Conservation (phyloP, 2,113 vertebrate genomes). For the Sigmodon hispidus region DNA sequence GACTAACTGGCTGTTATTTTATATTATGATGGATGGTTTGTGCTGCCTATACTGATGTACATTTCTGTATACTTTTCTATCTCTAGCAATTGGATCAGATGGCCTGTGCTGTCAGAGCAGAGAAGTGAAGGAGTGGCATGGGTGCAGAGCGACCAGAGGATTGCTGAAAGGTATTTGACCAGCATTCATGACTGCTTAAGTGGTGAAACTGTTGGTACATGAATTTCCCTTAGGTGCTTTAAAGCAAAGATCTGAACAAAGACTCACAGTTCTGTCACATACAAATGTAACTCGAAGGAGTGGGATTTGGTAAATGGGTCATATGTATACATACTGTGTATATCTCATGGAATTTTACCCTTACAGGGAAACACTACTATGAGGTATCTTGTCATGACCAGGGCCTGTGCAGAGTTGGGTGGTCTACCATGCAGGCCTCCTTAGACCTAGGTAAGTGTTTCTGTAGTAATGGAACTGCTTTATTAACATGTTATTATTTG, state of each 20-base stretch:
- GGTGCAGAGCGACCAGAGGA: conserved; percentile 94
- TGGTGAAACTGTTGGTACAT: neutral
- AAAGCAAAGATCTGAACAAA: neutral
- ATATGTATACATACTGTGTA: neutral
- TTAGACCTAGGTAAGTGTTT: conserved; percentile 92
- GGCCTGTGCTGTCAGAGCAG: conserved; percentile 98
- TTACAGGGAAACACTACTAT: conserved; percentile 94
- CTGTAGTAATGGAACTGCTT: neutral
- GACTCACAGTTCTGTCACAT: neutral
- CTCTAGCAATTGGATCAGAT: conserved; percentile 95
- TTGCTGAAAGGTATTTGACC: conserved; percentile 92
- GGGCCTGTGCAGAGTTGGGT: conserved; percentile 96
- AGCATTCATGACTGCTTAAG: fast-evolving
- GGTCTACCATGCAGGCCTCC: conserved; percentile 95
- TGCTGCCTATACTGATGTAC: neutral
- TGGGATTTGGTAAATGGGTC: neutral
- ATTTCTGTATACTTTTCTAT: neutral
- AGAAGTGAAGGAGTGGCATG: conserved; percentile 99
- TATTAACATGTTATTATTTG: neutral
- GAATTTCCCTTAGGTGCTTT: neutral
- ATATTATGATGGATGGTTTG: neutral
- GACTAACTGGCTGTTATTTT: neutral
- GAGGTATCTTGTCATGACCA: conserved; percentile 97
- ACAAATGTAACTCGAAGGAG: neutral
- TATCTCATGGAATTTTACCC: neutral